These are phyloP conservation scores for Uria lomvia DNA, from an alignment of 2,113 vertebrate species.

Conservation along the genomic window DNA sequence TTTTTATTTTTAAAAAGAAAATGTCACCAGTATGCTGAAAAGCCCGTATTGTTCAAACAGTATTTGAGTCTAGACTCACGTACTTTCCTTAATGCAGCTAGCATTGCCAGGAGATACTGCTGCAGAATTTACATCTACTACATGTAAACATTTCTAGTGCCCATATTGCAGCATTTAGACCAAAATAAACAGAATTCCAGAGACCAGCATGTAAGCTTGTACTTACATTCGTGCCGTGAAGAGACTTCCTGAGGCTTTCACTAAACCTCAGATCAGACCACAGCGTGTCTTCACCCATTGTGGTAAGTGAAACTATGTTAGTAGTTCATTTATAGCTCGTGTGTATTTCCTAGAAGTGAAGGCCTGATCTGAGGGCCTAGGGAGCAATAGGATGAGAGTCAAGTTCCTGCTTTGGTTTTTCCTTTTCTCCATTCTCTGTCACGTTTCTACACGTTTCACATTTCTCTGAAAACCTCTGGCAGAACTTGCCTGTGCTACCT, in stretches of 20 bases:
- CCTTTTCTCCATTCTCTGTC: neutral
- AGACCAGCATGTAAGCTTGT: constrained; percentile 12
- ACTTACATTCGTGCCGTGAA: constrained; percentile 23
- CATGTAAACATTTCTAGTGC: constrained; percentile 34
- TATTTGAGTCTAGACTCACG: neutral
- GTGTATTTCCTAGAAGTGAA: constrained; percentile 33
- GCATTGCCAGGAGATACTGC: neutral
- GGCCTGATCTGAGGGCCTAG: neutral
- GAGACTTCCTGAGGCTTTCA: constrained; percentile 43
- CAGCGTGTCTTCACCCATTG: constrained; percentile 44
- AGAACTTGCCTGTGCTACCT: neutral
- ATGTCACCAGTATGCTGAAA: neutral
- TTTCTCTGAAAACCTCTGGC: neutral
- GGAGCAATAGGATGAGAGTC: neutral
- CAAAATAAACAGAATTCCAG: constrained; percentile 54
- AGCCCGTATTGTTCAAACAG: neutral
- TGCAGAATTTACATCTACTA: constrained; percentile 31
- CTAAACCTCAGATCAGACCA: constrained; percentile 58
- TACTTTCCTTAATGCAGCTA: neutral
- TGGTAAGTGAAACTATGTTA: constrained; percentile 34
- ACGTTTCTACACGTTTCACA: neutral
- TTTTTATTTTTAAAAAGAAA: neutral
- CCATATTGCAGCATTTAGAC: constrained; percentile 15
- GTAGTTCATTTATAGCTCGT: constrained; percentile 25
- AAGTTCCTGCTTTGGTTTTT: neutral